A percentile compares a stretch with the other conserved stretches of the same genome.
phyloP scores from a whole-genome alignment of 2,888 invertebrate species.

The Halictus quadricinctus region DNA sequence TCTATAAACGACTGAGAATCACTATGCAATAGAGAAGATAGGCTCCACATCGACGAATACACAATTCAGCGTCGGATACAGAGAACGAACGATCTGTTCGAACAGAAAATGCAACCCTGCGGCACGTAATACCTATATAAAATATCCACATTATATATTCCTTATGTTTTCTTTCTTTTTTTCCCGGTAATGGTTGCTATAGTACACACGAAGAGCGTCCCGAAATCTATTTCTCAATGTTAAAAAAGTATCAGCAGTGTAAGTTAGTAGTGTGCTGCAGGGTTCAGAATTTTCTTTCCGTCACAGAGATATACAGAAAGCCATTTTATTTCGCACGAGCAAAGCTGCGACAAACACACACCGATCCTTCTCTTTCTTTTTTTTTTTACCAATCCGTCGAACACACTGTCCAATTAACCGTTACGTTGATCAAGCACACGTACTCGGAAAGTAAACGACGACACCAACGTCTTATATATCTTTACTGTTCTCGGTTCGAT shows the following conservation, averaged over 20 bases:
- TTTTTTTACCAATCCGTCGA: not conserved
- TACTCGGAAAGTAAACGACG: conserved; percentile 6
- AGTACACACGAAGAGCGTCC: not conserved
- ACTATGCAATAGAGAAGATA: not conserved
- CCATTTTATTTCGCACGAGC: not conserved
- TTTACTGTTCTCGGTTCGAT: not conserved
- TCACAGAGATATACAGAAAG: conserved; percentile 47
- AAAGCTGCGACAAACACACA: not conserved
- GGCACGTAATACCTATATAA: conserved; percentile 11
- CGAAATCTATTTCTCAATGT: conserved; percentile 10
- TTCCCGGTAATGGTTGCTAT: not conserved
- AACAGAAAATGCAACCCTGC: conserved; percentile 4
- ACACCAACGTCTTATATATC: conserved; percentile 7
- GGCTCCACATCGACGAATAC: not conserved
- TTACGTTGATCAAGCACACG: conserved; percentile 9
- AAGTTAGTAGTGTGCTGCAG: conserved; percentile 11
- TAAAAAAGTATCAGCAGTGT: conserved; percentile 17
- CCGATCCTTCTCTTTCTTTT: not conserved
- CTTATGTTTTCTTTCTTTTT: not conserved
- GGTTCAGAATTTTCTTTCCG: conserved; percentile 13
- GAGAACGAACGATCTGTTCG: not conserved
- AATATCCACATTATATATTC: not conserved
- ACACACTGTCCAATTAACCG: not conserved
- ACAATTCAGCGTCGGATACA: not conserved
- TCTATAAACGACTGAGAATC: not conserved